A percentile compares a stretch with the other conserved stretches of the same genome.
These are phyloP conservation scores for Dendroctonus ponderosae DNA, from an alignment of 1,140 invertebrate species.

Conservation along the genomic window DNA sequence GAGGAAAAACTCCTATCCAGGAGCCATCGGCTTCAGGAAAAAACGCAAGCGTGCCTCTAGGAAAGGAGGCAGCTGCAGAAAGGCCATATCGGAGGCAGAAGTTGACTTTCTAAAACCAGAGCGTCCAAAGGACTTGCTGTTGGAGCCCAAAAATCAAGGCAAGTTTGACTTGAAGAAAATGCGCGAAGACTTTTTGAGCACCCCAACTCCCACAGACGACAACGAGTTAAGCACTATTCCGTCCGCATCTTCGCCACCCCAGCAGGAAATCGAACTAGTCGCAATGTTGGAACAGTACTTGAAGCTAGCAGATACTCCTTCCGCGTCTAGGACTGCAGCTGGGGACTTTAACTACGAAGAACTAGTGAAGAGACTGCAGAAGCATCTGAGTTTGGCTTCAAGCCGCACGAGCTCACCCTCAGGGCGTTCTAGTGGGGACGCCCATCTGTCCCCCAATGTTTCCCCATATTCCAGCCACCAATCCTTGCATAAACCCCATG, in stretches of 20 bases:
- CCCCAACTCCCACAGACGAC: conserved; percentile 40
- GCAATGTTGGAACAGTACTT: conserved; percentile 69
- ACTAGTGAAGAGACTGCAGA: conserved; percentile 63
- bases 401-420: conserved; percentile 13
- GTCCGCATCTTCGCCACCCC: conserved; percentile 1
- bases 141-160: conserved; percentile 57
- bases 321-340: conserved; percentile 52
- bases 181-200: conserved; percentile 62
- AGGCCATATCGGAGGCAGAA: conserved; percentile 63
- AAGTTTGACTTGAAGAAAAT: conserved; percentile 67
- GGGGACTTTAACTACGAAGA: conserved; percentile 61
- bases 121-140: conserved; percentile 54
- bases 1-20: conserved; percentile 77
- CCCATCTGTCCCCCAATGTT: conserved; percentile 29
- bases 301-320: conserved; percentile 41
- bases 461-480: conserved; percentile 14
- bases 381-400: conserved; percentile 58
- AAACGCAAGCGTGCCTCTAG: conserved; percentile 57
- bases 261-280: conserved; percentile 55
- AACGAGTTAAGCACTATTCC: conserved; percentile 19
- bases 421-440: neutral
- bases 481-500: conserved; percentile 21
- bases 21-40: conserved; percentile 59
- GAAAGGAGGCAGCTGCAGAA: conserved; percentile 65
- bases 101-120: conserved; percentile 52